Base-by-base conservation (phyloP, 1,140 invertebrate species). In the Mizuhopecten yessoensis region DNA sequence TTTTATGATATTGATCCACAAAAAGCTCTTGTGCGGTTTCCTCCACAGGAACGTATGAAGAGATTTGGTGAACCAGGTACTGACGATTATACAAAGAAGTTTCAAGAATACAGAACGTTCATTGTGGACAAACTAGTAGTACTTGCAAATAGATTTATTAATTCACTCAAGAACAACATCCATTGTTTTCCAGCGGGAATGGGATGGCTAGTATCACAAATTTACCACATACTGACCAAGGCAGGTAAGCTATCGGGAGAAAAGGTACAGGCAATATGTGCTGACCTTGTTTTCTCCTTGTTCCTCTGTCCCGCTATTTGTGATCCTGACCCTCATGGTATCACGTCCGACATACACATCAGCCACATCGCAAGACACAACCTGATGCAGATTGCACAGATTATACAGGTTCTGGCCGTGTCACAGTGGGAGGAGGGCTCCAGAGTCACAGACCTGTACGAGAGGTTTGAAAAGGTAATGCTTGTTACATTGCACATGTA, bases 291-390 rank as follows among this genome's bases (percentile, higher is more conserved):
- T 17, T 98, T 99, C 96, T 98, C 98, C 1, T 97, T 98, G 94
- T 99, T 99, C 94, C 98, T 99, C 91, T 99, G 99, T 95, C 99
- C 99, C 13, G 99, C 99, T 0, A 98, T 99, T 86, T 98, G 99
- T 34, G 99, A 99, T 97, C 99, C 99, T 0, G 99, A 99, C 96
- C 98, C 98, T 0, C 98, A 99, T 96, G 99, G 99, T n/a, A 98
- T 99, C 87, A 98, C 98, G 0, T 96, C 96, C 11, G 99, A 99
- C 95, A 98, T 98, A 0, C 98, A 98, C n/a, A 98, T 99, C 42
- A 98, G 98, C 90, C 97, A 98, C 92, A 97, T 99, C 45, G 98
- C 98, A 9, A 97, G 99, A 34, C 99, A 98, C 96, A 99, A 99
- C 97, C 97, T 99, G 7, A 93, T 94, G 90, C 94, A 97, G 96